A percentile compares a stretch with the other conserved stretches of the same genome.
phyloP scores from a whole-genome alignment of 2,113 vertebrate species.

The Carettochelys insculpta region DNA sequence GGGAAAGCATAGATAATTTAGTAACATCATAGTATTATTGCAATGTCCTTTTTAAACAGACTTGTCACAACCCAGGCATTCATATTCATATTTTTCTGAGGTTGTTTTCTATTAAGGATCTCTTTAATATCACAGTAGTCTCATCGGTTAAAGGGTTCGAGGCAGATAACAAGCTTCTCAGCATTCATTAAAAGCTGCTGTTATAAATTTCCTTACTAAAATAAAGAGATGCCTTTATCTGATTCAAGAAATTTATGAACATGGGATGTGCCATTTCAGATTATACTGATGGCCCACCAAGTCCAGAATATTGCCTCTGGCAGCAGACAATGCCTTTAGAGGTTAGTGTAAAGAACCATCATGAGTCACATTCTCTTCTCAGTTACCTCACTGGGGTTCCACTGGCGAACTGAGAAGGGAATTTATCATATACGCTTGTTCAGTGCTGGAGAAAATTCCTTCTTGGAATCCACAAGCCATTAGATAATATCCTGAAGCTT shows the following conservation, averaged over 20 bases:
- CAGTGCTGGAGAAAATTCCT: neutral
- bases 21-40: neutral
- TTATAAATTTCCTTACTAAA: slow-evolving; percentile 25
- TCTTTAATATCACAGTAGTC: slow-evolving; percentile 13
- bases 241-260: neutral
- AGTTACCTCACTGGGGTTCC: rapidly evolving
- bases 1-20: neutral
- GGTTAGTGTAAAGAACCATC: neutral
- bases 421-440: neutral
- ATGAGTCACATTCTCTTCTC: neutral
- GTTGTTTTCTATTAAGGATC: neutral
- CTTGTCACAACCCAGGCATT: neutral
- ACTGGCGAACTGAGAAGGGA: neutral
- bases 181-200: slow-evolving; percentile 6
- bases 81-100: neutral
- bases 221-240: slow-evolving; percentile 29
- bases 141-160: slow-evolving; percentile 1
- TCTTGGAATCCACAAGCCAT: neutral
- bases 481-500: neutral
- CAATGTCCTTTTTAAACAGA: neutral
- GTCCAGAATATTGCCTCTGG: neutral
- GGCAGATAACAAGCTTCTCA: slow-evolving; percentile 23
- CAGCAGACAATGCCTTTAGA: rapidly evolving
- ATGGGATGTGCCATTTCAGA: neutral
- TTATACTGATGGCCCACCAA: neutral